Evolutionary conservation across 2,113 vertebrate species (phyloP).

Genomic region (Rhinoptilus africanus): DNA sequence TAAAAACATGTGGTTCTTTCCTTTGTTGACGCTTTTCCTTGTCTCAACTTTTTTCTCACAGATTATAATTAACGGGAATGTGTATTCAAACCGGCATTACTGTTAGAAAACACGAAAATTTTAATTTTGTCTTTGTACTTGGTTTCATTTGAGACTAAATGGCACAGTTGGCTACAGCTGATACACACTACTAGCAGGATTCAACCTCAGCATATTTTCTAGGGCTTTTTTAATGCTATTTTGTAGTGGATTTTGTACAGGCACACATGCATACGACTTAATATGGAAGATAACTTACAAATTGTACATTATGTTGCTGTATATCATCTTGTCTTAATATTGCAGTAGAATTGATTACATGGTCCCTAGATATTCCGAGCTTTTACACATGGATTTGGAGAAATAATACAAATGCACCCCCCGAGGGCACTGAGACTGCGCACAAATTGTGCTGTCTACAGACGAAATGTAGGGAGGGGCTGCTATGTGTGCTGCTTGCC

Average conservation of each 20-base stretch:
- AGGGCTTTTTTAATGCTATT: neutral
- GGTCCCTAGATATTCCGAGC: neutral
- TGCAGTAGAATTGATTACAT: neutral
- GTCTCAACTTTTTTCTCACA: neutral
- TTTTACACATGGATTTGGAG: neutral
- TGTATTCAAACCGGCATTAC: neutral
- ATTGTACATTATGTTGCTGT: neutral
- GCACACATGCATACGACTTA: neutral
- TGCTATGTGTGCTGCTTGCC: neutral
- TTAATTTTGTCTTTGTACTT: neutral
- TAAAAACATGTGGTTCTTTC: constrained; percentile 51
- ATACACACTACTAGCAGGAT: neutral
- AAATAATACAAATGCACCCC: neutral
- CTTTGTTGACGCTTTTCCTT: neutral
- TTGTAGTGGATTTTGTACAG: neutral
- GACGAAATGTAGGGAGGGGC: neutral
- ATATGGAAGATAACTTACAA: neutral
- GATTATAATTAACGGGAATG: neutral
- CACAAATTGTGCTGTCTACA: neutral
- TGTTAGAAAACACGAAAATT: neutral
- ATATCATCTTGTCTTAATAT: neutral
- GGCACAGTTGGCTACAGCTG: neutral
- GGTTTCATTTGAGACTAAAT: neutral
- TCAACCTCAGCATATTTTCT: neutral
- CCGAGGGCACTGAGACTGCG: neutral